Base-by-base conservation (phyloP, 1,140 invertebrate genomes). In the Helicoverpa armigera region DNA sequence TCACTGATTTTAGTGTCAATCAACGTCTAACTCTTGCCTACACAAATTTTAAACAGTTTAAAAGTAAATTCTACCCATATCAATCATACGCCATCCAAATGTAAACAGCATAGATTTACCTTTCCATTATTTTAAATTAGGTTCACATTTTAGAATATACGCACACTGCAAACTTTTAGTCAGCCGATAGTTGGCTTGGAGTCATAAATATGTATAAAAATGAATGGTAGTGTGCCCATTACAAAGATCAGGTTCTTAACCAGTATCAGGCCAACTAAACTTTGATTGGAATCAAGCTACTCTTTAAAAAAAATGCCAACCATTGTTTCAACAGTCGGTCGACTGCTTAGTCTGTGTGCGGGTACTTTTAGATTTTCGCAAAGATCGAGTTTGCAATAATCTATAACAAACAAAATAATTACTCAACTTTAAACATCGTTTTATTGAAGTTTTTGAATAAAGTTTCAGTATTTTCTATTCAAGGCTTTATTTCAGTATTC, bases 391-490 rank as follows among this genome's bases (percentile, higher is more conserved):
- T 29, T 50, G n/a, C 12, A 67, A 69, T 18, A 13, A 16, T 23
- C 43, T 67, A 16, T 16, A 12, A 5, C n/a, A 69, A 69, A 18
- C 43, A 69, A 69, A 50, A 11, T 69, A 69, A 69, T 69, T 69
- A 69, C 43, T 69, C 11, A 51, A 69, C 43, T 50, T 69, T 69
- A 4, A 69, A 69, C 65, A 50, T 48, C n/a, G 16, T 50, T 69
- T 50, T 69, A 23, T 23, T 23, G 23, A 58, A 58, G 56, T 58
- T 58, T 58, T 58, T 50, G 65, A 16, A 50, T 2, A 13, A 67
- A 50, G 43, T 69, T 69, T 69, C 18, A 14, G 58, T 31, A 50
- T 50, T 50, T 69, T 69, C 43, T 16, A 48, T 67, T 51, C 7
- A 50, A 18, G 43, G 65, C 11, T 69, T 69, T 69, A 13, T 69